Evolutionary conservation across 2,113 vertebrate species (phyloP), one percentile per base, ranked within the genome.

Genomic region (Oncorhynchus kisutch): DNA sequence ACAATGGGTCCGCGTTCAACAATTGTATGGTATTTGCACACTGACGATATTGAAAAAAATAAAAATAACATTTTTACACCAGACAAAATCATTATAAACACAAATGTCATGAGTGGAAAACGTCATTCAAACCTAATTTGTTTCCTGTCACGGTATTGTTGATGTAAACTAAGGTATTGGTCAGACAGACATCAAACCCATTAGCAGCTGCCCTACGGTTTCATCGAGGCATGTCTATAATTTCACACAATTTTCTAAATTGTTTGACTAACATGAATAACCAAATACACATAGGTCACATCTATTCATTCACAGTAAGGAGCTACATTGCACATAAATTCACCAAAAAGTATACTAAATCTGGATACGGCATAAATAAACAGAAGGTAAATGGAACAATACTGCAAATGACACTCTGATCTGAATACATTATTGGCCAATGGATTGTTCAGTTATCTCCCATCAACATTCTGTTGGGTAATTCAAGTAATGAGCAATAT

Each of bases 401-500:
- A 59, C 4, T 14, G 16, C 14, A 54, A 54, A 54, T 54, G 14
- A 16, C 51, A 54, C 51, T 54, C 13, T 16, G 16, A 54, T 54
- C 13, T 25, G 13, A 29, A 29, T 67, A 29, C 22, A 67, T 76
- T 8, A 75, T 79, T 39, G 54, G 67, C 54, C 65, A 72, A 54
- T 11, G 51, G 48, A 71, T 64, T 69, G 82, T 75, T 82, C 78
- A 80, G 66, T 78, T 78, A 70, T 24, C 24, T 49, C 68, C 79
- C 7, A 66, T 68, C 76, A 74, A 84, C 71, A 79, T 78, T 68
- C 78, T 39, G 83, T 73, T 57, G 60, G 51, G 67, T 85, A 88
- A 91, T 87, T 88, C 78, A 88, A 87, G 90, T 54, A 81, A 70
- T n/a, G 73, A 82, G 82, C 78, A 67, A 86, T 86, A 83, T 79